Evolutionary conservation across 2,113 vertebrate species (phyloP).

Genomic region (Ivindomyrus marchei): DNA sequence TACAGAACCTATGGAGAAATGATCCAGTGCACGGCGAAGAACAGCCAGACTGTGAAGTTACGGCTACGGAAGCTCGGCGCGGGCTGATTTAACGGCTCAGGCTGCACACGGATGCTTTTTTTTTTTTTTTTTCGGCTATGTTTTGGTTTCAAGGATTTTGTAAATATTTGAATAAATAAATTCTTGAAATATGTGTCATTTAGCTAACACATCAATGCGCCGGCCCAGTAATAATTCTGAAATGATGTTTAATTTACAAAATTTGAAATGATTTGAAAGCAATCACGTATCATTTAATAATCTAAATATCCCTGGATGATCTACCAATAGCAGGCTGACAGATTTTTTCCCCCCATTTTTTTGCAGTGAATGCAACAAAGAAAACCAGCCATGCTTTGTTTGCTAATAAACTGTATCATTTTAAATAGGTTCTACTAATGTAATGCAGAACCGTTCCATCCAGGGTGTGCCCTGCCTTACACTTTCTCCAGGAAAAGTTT

Average conservation of each 20-base stretch:
- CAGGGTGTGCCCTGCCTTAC: not conserved
- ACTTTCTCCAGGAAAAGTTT: not conserved
- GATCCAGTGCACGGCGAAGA: not conserved
- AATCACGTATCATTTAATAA: not conserved
- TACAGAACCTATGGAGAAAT: constrained; percentile 28
- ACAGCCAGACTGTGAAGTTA: not conserved
- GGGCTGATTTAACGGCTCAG: not conserved
- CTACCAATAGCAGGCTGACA: not conserved
- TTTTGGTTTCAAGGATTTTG: not conserved
- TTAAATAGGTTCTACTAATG: not conserved
- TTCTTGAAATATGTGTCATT: not conserved
- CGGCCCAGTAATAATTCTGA: not conserved
- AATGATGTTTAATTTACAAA: not conserved
- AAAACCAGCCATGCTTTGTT: not conserved
- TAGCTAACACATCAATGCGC: not conserved
- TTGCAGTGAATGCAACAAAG: not conserved
- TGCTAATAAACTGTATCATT: not conserved
- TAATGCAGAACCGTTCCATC: not conserved
- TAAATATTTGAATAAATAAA: not conserved
- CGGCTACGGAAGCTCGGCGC: not conserved
- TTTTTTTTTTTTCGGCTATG: not conserved
- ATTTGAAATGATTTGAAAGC: not conserved
- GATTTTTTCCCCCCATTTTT: not conserved
- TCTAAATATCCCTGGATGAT: not conserved
- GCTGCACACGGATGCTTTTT: not conserved